phyloP scores from a whole-genome alignment of 2,113 vertebrate genomes.

The human (Homo sapiens) region DNA sequence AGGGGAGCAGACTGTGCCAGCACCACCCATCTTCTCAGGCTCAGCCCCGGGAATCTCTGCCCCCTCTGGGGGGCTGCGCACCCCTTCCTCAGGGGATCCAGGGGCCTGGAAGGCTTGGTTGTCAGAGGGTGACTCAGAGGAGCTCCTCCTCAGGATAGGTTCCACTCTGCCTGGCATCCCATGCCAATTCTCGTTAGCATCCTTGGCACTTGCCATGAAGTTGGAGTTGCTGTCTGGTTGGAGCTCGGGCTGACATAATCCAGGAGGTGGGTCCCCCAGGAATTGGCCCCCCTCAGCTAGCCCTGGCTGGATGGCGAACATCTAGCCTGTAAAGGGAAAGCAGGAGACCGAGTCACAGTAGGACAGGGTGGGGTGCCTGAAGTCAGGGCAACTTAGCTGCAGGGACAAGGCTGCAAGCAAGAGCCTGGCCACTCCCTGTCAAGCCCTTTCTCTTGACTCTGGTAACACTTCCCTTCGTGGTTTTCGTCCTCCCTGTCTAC shows the following conservation, averaged over 20 bases:
- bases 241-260: constrained; percentile 33
- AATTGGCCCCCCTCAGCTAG: constrained; percentile 53
- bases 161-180: constrained; percentile 78
- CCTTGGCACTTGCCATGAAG: constrained; percentile 86
- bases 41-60: constrained; percentile 83
- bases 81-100: constrained; percentile 47
- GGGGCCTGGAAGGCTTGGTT: constrained; percentile 73
- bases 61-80: constrained; percentile 92
- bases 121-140: constrained; percentile 46
- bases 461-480: not conserved
- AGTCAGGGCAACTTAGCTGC: not conserved
- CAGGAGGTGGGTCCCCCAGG: constrained; percentile 48
- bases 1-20: constrained; percentile 86
- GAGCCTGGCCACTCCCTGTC: not conserved
- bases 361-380: not conserved
- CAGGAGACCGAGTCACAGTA: constrained; percentile 52
- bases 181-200: constrained; percentile 93
- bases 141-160: constrained; percentile 67
- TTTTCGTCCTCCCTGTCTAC: not conserved
- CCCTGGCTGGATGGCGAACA: constrained; percentile 81
- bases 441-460: not conserved
- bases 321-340: constrained; percentile 61
- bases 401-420: not conserved
- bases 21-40: not conserved
- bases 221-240: constrained; percentile 95